Percentiles rank a stretch among this genome's conserved stretches.
Evolutionary conservation across 1,140 invertebrate species (phyloP).

Genomic region (Pararge aegeria): DNA sequence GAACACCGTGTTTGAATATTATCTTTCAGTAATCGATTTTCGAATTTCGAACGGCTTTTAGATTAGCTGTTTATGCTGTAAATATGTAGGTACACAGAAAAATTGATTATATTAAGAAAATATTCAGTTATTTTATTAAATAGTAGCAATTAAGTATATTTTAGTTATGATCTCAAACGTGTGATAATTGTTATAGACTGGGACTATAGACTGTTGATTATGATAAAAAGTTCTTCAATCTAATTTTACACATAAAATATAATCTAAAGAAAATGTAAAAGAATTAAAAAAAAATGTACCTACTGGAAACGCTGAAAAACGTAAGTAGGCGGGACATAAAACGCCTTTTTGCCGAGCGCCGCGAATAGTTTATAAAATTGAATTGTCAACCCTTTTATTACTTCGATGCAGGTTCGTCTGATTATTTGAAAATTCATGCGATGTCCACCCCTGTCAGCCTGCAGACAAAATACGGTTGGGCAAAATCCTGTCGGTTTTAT

Average conservation of each 20-base stretch:
- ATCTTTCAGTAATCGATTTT: constrained; percentile 18
- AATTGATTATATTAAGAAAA: neutral
- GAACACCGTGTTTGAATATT: constrained; percentile 35
- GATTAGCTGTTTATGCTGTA: neutral
- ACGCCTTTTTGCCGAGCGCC: constrained; percentile 22
- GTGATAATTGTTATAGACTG: too few relatives aligned
- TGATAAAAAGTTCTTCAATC: too few relatives aligned
- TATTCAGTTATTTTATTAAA: too few relatives aligned
- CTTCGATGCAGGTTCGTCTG: constrained; percentile 46
- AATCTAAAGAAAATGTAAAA: too few relatives aligned
- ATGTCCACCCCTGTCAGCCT: constrained; percentile 54
- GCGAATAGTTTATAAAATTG: constrained; percentile 43
- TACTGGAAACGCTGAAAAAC: neutral
- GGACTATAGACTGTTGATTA: too few relatives aligned
- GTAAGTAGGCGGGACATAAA: neutral
- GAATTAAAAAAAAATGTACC: too few relatives aligned
- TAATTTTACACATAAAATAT: too few relatives aligned
- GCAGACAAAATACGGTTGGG: constrained; percentile 60
- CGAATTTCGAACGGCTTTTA: neutral
- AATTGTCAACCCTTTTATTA: constrained; percentile 42
- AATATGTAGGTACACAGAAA: too few relatives aligned
- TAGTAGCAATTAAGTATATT: too few relatives aligned
- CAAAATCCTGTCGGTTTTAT: constrained; percentile 58
- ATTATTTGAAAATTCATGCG: constrained; percentile 69
- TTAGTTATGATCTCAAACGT: too few relatives aligned